Evolutionary conservation across 2,888 invertebrate species (phyloP).

Genomic region (Protonemura montana): DNA sequence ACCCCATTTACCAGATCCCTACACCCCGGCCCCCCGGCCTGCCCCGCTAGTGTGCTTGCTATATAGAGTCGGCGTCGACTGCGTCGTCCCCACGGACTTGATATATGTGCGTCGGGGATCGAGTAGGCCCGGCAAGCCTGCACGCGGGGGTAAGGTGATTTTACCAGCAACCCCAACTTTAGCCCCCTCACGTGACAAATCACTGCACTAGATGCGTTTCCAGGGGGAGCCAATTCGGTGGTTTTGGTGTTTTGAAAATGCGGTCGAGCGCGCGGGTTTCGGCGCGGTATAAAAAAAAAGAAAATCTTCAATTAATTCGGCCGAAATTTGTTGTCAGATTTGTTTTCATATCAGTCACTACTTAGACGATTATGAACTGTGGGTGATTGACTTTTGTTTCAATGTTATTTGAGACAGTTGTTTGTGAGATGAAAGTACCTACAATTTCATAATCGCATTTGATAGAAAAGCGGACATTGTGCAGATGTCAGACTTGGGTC

Average conservation of each 20-base stretch:
- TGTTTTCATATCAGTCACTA: too few relatives aligned
- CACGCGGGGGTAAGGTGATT: slow-evolving; percentile 33
- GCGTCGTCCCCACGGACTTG: slow-evolving; percentile 38
- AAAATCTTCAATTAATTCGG: too few relatives aligned
- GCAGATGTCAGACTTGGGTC: too few relatives aligned
- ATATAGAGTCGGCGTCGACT: slow-evolving; percentile 45
- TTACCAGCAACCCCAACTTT: slow-evolving; percentile 42
- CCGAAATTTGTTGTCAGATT: too few relatives aligned
- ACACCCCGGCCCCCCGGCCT: slow-evolving; percentile 49
- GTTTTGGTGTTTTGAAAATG: background rate
- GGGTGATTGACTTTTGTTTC: too few relatives aligned
- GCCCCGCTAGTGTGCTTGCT: background rate
- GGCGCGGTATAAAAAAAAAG: too few relatives aligned
- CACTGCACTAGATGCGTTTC: slow-evolving; percentile 43
- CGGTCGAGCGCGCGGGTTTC: too few relatives aligned
- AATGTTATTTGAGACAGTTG: too few relatives aligned
- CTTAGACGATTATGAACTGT: too few relatives aligned
- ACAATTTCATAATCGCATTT: too few relatives aligned
- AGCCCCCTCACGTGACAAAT: slow-evolving; percentile 48
- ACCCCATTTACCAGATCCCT: slow-evolving; percentile 59
- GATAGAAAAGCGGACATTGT: too few relatives aligned
- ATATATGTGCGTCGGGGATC: slow-evolving; percentile 40
- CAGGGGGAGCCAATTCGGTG: slow-evolving; percentile 27
- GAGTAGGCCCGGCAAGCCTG: background rate
- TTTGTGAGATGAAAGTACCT: too few relatives aligned